A percentile compares a stretch with the other conserved stretches of the same genome.
These are phyloP conservation scores for Alitta virens DNA, from an alignment of 2,888 invertebrate genomes.

Conservation along the genomic window DNA sequence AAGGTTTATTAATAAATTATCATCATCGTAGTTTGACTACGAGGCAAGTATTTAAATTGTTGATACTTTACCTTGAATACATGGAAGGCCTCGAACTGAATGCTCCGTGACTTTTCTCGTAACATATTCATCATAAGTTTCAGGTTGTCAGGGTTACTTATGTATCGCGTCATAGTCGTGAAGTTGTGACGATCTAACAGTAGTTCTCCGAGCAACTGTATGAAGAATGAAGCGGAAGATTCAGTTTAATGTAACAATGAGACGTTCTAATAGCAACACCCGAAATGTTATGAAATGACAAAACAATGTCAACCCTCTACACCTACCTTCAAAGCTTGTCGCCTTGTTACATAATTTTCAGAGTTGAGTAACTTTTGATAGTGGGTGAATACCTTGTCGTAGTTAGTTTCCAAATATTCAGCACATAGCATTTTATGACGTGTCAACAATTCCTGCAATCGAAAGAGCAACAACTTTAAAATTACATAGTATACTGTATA, in stretches of 20 bases:
- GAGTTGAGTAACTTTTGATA: conserved; percentile 97
- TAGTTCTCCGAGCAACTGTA: conserved; percentile 90
- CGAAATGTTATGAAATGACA: too few species aligned
- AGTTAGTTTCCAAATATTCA: conserved; percentile 97
- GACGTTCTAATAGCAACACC: too few species aligned
- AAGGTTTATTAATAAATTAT: too few species aligned
- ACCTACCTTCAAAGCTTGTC: conserved; percentile 87
- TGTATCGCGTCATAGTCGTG: conserved; percentile 85
- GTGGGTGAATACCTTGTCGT: conserved; percentile 95
- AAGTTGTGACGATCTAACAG: conserved; percentile 98
- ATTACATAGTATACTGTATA: neutral
- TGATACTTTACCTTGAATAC: conserved; percentile 98
- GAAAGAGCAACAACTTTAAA: neutral
- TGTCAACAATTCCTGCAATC: conserved; percentile 60
- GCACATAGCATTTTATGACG: conserved; percentile 78
- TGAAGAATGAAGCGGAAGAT: too few species aligned
- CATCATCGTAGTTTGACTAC: too few species aligned
- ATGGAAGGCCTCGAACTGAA: conserved; percentile 99
- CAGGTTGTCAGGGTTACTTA: conserved; percentile 98
- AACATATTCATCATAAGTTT: conserved; percentile 99
- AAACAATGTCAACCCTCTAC: too few species aligned
- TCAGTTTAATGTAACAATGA: too few species aligned
- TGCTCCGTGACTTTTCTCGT: conserved; percentile 97
- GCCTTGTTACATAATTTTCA: conserved; percentile 98
- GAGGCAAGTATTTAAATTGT: too few species aligned